Evolutionary conservation across 2,888 invertebrate species (phyloP), one percentile per base, ranked within the genome.

Genomic region (Augochlorella aurata): DNA sequence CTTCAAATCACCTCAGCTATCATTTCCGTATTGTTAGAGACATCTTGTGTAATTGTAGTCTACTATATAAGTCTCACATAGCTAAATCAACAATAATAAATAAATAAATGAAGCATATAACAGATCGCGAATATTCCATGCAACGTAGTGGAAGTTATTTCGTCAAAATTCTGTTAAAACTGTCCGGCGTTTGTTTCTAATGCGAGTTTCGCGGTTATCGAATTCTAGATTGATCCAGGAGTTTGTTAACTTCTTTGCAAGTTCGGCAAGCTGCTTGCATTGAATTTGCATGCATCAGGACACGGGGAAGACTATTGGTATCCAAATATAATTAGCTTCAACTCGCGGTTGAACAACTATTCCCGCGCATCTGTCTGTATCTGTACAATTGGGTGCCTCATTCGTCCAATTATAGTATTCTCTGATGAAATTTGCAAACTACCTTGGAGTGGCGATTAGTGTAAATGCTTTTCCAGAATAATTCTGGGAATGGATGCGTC

Each of bases 361-460:
- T 79, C 73, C 80, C 61, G 61, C 52, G 45, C 38, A n/a, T n/a
- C 80, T 80, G 47, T 73, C 80, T 50, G 79, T 50, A 67, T 61
- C 72, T 50, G 44, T 76, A 58, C 69, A 74, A 81, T 74, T 50
- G 29, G 69, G 81, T 65, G 29, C 81, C 74, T 81, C 70, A 67
- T 81, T 81, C 75, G 74, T 81, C 54, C 74, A 69, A 81, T 81
- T 74, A 70, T 50, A 65, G 69, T 81, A 70, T 81, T 69, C 77
- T 69, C 69, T 44, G 77, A 77, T 67, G 73, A 74, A 81, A 79
- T 79, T 79, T 77, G 50, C 84, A 68, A 84, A 74, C 81, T 77
- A 80, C 77, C 77, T 73, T 61, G 75, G 52, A 82, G 83, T 77
- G 63, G 76, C 79, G 79, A 86, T 81, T 86, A 86, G 77, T 79